Base-by-base conservation (phyloP, 2,113 vertebrate genomes). In the Plecturocebus donacophilus region DNA sequence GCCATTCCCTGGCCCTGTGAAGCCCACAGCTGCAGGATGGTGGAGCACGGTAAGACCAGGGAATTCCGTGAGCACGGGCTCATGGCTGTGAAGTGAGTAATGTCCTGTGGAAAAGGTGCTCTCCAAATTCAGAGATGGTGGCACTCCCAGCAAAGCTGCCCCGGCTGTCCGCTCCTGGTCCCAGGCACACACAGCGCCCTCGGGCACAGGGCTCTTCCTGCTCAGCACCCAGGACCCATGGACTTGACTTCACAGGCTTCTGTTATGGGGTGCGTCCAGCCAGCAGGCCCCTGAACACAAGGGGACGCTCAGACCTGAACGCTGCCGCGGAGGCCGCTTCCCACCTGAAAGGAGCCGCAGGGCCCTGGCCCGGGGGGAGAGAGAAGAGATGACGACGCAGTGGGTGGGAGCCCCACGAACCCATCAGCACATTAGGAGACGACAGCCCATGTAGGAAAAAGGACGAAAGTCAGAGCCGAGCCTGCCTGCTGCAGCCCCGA, bases 381-480 rank as follows among this genome's bases (percentile, higher is more conserved):
- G 17, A 47, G 88, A 64, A 6, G 91, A 89, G 87, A 7, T 16
- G 35, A 80, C 6, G 2, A 61, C 32, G 2, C 16, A 16, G 27
- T 0, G 66, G 19, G 27, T 0, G 61, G 32, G n/a, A 13, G 40
- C 21, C 3, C 9, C 81, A 79, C 54, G 94, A 45, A 2, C 85
- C 5, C 70, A 6, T 73, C 27, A 64, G 93, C 97, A 76, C 1
- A 2, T 17, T 3, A 19, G n/a, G 49, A 76, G 23, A 3, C 30
- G 5, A 87, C 0, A 5, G 8, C n/a, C 38, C 16, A 2, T 0
- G 3, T 10, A 1, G 23, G 17, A 38, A 20, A 52, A n/a, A 8
- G 61, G 42, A 13, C 0, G 0, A 1, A 30, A 27, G 45, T 40
- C n/a, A 6, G 32, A 7, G 0, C 32, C 0, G 4, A 16, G 85